phyloP scores from a whole-genome alignment of 2,888 invertebrate species.

The Erebia palarica region DNA sequence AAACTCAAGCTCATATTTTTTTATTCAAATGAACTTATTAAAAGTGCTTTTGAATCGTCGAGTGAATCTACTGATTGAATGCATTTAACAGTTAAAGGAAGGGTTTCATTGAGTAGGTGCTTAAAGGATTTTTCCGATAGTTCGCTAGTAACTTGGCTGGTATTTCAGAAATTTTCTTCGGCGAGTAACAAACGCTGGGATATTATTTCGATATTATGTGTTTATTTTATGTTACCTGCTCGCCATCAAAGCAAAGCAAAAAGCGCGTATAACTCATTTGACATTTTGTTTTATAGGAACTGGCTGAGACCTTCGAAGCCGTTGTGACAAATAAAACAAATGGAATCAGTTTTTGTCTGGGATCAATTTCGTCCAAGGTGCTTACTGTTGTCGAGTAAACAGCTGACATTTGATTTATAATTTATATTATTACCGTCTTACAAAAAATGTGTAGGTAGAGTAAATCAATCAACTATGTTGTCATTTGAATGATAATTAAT shows the following conservation, averaged over 20 bases:
- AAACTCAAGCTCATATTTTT: too few relatives aligned
- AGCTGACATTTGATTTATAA: constrained; percentile 9
- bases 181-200: too few relatives aligned
- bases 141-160: too few relatives aligned
- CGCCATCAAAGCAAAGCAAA: neutral
- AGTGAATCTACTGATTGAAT: too few relatives aligned
- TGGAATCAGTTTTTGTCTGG: constrained; percentile 19
- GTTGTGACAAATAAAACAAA: constrained; percentile 27
- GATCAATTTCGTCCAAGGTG: neutral
- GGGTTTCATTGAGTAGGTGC: too few relatives aligned
- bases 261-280: constrained; percentile 21
- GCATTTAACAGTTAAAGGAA: too few relatives aligned
- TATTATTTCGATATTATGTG: too few relatives aligned
- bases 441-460: constrained; percentile 13
- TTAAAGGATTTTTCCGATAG: too few relatives aligned
- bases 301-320: constrained; percentile 26
- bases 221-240: too few relatives aligned
- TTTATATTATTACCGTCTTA: constrained; percentile 3
- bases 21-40: too few relatives aligned
- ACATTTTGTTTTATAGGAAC: constrained; percentile 31
- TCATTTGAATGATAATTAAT: neutral
- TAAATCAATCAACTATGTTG: constrained; percentile 19
- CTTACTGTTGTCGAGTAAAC: constrained; percentile 10
- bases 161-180: too few relatives aligned
- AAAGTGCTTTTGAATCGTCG: too few relatives aligned